Evolutionary conservation across 1,140 invertebrate genomes (phyloP), one percentile per base, ranked within the genome.

Genomic region (Helicoverpa armigera): DNA sequence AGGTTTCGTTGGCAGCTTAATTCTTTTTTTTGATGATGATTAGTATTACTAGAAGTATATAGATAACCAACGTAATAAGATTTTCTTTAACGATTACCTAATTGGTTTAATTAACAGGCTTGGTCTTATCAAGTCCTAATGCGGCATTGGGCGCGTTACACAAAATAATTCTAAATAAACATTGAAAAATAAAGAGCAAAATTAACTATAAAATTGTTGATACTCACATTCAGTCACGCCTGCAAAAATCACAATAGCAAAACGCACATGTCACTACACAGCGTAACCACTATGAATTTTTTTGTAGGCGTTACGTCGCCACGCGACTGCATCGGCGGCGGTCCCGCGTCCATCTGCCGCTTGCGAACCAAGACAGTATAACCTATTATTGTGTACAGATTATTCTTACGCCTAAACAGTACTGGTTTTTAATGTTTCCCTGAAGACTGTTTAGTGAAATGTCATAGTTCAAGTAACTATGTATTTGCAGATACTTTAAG

Each of bases 181-280:
- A 58, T 4, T n/a, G 9, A 10, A 13, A 43, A 43, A 43, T 65
- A 43, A 9, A 43, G 10, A 65, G n/a, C n/a, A 65, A 65, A 60
- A 10, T 3, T 2, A 29, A 11, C 5, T 3, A 12, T 13, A 60
- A 60, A 12, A 58, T n/a, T 60, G 5, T 12, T 29, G n/a, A 77
- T 77, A 77, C 75, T 77, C 50, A 77, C 75, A 65, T 63, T 65
- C 50, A 77, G 18, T 16, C 31, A 60, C 50, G 60, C 60, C 75
- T 77, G 61, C 18, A 51, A 65, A 53, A 65, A 77, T 65, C 75
- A 77, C 75, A 77, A 77, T 63, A 77, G 75, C 61, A 75, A 63
- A 75, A 48, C 56, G 73, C 75, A 77, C 75, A 77, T 77, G 75
- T 53, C 75, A 77, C 75, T 65, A 75, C 75, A 77, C 75, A 77